Base-by-base conservation (phyloP, 1,140 invertebrate species). In the Pseudomyrmex cubaensis region DNA sequence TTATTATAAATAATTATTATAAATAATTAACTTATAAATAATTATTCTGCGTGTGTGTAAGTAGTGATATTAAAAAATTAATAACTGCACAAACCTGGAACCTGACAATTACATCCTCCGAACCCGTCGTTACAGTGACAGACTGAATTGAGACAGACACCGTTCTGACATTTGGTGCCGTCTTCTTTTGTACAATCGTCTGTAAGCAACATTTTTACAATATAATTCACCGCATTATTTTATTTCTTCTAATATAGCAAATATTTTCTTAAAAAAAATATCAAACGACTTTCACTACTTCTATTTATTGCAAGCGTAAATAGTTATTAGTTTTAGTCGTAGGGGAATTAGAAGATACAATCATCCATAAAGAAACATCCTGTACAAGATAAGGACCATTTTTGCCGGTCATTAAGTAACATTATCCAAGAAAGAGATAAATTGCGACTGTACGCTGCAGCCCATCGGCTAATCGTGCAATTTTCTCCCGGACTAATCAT, bases 91-190 rank as follows among this genome's bases (percentile, higher is more conserved):
- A 95, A 95, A 98, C 98, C 98, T 94, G 97, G 97, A 94, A 98
- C 97, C 96, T 98, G 97, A 94, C 98, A 99, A 91, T 97, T 98
- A 94, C 98, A 98, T 84, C 98, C 98, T 83, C 98, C 98, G 92
- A 96, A 99, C 85, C 98, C 98, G 94, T 99, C 98, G 93, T 99
- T 98, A 94, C 98, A 99, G 95, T 99, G 97, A 95, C 98, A 99
- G 91, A 98, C 97, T 90, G 97, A 97, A 93, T 98, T 97, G 87
- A 99, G 95, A 95, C 98, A 99, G 89, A 97, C 98, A 92, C 98
- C 98, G 94, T 99, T 98, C 93, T 97, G 96, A 95, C 98, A 99
- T 93, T 95, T 95, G 90, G 96, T 96, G 93, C 97, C 97, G 93
- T 97, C 96, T 94, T 98, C 97, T 95, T 97, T 97, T 94, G 96